Evolutionary conservation across 2,797 vertebrate species (phyloP), one percentile per base, ranked within the genome.

Genomic region (Acanthurus leucopareius): DNA sequence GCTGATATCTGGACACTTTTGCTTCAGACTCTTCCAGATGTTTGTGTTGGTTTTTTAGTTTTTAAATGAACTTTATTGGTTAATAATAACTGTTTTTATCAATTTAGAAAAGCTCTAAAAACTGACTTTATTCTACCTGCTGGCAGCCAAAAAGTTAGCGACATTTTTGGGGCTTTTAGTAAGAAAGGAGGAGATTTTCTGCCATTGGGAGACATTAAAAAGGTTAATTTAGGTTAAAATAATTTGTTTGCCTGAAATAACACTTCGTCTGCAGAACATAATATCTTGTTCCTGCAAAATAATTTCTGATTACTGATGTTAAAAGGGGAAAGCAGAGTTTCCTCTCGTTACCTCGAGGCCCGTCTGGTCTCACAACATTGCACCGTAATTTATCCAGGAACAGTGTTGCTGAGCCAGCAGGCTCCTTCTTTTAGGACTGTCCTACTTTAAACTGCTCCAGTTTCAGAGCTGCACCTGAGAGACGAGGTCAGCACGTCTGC

Each of bases 381-480:
- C 56, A 57, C 48, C 44, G 15, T 82, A 22, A 67, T 74, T 70
- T 38, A 69, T 74, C 66, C 17, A 48, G 57, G 48, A 20, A 47
- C 32, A 20, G 9, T 2, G 4, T 32, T 79, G 82, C 75, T 77
- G 80, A 81, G 75, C 19, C 44, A 13, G 63, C 65, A 15, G 11
- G 32, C 22, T 77, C 8, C 58, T 70, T 53, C 75, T 73, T 58
- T 19, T 8, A 66, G 25, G 51, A 10, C 49, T 59, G 86, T 7
- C 68, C 82, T 67, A 78, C 62, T 82, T 88, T 81, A 73, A 62
- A 76, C 38, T 54, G 72, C 73, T 70, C 66, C 66, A 72, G 63
- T 75, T 82, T 20, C 48, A 75, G 49, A 83, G 62, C 61, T 76
- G 7, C 20, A 73, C 47, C 79, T 42, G 59, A 63, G 59, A 66